phyloP scores from a whole-genome alignment of 2,113 vertebrate genomes.

The human (Homo sapiens) region DNA sequence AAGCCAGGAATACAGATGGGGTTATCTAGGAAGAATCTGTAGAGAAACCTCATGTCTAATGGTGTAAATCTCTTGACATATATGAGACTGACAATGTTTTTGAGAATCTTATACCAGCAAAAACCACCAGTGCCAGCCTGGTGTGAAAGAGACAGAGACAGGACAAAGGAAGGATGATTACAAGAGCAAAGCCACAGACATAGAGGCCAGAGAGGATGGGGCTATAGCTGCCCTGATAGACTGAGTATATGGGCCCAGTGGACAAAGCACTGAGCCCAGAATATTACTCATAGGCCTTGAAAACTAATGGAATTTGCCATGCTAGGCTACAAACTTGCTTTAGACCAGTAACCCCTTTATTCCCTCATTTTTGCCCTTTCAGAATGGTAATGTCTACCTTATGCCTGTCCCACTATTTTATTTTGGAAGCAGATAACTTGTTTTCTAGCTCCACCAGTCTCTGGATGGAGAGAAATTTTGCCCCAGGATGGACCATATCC shows the following conservation, averaged over 20 bases:
- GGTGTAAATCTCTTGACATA: conserved; percentile 11
- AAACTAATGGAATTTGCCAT: conserved; percentile 22
- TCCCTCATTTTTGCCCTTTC: conserved; percentile 11
- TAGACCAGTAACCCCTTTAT: background rate
- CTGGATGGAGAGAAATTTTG: background rate
- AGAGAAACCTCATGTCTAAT: background rate
- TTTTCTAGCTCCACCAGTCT: background rate
- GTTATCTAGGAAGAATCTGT: background rate
- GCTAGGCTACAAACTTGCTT: background rate
- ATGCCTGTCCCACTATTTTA: background rate
- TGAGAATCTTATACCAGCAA: background rate
- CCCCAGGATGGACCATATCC: background rate
- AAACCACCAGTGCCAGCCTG: background rate
- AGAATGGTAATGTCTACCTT: background rate
- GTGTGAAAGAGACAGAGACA: background rate
- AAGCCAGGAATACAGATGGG: background rate
- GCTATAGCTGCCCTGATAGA: background rate
- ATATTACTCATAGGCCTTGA: background rate
- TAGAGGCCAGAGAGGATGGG: background rate
- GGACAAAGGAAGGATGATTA: conserved; percentile 5
- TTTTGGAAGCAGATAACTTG: background rate
- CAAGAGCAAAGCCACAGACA: background rate
- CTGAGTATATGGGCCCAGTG: background rate
- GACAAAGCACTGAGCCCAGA: background rate
- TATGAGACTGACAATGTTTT: background rate